These are phyloP conservation scores for Falco concolor DNA, from an alignment of 2,797 vertebrate species.

Conservation along the genomic window DNA sequence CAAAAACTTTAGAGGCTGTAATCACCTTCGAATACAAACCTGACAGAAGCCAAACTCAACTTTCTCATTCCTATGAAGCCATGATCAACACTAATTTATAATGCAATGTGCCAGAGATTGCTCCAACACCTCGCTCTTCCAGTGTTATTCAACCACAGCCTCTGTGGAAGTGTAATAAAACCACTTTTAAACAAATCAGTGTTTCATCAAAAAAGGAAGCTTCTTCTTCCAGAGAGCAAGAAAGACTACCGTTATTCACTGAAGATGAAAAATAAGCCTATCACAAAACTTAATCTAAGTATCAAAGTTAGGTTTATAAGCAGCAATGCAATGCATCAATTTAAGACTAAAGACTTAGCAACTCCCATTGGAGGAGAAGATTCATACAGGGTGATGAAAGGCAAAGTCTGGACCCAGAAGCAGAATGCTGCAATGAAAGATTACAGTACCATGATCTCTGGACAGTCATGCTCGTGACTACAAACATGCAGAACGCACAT, in stretches of 20 bases:
- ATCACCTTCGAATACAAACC: neutral
- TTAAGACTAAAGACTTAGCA: neutral
- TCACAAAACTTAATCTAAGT: neutral
- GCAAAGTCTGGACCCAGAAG: neutral
- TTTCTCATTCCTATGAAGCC: neutral
- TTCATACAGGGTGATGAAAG: neutral
- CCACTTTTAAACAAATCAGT: neutral
- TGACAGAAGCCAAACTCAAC: neutral
- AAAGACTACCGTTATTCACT: neutral
- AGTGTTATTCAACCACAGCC: neutral
- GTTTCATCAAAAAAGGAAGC: neutral
- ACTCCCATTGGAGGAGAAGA: neutral
- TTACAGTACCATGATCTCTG: neutral
- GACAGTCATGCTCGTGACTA: neutral
- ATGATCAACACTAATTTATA: neutral
- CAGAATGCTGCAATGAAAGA: neutral
- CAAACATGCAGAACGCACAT: neutral
- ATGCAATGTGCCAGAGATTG: neutral
- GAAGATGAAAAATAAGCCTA: neutral
- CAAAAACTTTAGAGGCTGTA: neutral
- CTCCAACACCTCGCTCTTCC: neutral
- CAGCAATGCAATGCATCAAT: neutral
- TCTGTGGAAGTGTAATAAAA: neutral
- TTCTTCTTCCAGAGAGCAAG: neutral
- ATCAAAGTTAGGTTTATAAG: neutral